Conservation (phyloP, 2,888 invertebrate genomes). For the Tachina grossa region DNA sequence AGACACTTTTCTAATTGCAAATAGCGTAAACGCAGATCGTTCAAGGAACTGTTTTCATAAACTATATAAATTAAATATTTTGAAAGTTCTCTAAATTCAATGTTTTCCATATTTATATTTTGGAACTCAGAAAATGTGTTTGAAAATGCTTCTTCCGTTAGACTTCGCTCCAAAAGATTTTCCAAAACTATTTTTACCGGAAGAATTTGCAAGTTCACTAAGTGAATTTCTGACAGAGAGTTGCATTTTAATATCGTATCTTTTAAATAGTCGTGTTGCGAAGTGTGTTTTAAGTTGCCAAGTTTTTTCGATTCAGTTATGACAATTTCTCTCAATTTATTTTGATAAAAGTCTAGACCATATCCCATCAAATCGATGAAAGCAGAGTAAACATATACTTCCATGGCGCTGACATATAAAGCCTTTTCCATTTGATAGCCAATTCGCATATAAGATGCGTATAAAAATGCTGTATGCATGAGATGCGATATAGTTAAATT, state of each 20-base stretch:
- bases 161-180: not conserved
- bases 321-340: conserved; percentile 80
- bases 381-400: conserved; percentile 82
- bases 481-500: conserved; percentile 80
- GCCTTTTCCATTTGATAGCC: conserved; percentile 78
- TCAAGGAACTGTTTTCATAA: conserved; percentile 82
- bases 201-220: conserved; percentile 79
- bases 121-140: conserved; percentile 74
- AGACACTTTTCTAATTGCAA: conserved; percentile 75
- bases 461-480: conserved; percentile 80
- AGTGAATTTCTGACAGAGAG: conserved; percentile 75
- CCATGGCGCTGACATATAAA: conserved; percentile 81
- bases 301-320: conserved; percentile 74
- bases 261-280: conserved; percentile 73
- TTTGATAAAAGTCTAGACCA: conserved; percentile 80
- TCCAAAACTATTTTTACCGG: conserved; percentile 76
- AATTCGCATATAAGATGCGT: conserved; percentile 79
- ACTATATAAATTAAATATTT: conserved; percentile 81
- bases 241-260: conserved; percentile 77
- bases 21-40: conserved; percentile 80
- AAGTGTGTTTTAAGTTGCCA: not conserved
- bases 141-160: conserved; percentile 38
- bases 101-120: conserved; percentile 72
- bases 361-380: conserved; percentile 81
- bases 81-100: conserved; percentile 69